Evolutionary conservation across 2,113 vertebrate genomes (phyloP).

Genomic region (Neotragus moschatus): DNA sequence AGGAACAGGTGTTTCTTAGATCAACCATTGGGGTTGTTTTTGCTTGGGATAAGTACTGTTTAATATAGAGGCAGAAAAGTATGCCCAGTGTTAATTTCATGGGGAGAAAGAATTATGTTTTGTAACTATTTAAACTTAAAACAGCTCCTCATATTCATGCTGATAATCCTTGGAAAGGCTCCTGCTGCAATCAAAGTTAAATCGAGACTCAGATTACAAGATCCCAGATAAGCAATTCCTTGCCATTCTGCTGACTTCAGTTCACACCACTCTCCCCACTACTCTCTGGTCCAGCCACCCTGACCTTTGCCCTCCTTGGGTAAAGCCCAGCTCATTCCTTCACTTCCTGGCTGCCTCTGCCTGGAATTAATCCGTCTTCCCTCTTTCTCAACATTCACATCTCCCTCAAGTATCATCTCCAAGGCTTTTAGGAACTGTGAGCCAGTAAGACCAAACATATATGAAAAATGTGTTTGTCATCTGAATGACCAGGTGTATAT

Average conservation of each 20-base stretch:
- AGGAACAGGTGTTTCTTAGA: not conserved
- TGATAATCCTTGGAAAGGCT: not conserved
- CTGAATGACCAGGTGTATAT: not conserved
- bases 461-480: not conserved
- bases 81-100: not conserved
- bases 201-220: not conserved
- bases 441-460: not conserved
- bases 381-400: not conserved
- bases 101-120: not conserved
- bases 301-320: not conserved
- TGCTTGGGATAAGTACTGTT: not conserved
- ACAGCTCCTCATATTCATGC: not conserved
- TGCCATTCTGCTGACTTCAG: not conserved
- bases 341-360: not conserved
- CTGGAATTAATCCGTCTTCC: not conserved
- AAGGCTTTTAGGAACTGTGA: not conserved
- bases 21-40: not conserved
- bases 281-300: not conserved
- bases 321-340: not conserved
- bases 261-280: not conserved
- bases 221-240: not conserved
- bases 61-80: not conserved
- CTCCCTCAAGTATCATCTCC: not conserved
- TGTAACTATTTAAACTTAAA: conserved; percentile 10
- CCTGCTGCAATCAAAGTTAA: not conserved